Percentiles rank a stretch among this genome's conserved stretches.
These are phyloP conservation scores for Idaea biselata DNA, from an alignment of 2,888 invertebrate species.

Conservation along the genomic window DNA sequence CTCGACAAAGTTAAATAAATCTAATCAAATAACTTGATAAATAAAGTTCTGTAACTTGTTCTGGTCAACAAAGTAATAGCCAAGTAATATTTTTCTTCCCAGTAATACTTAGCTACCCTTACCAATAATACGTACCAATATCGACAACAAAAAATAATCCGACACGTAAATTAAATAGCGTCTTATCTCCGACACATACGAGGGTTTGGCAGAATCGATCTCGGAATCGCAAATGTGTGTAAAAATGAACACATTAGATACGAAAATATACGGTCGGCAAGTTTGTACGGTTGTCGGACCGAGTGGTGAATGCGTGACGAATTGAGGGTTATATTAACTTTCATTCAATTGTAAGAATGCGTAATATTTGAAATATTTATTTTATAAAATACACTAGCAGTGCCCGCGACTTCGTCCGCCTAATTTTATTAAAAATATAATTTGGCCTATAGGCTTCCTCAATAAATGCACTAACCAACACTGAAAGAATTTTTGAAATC, in stretches of 20 bases:
- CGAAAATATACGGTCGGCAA: conserved; percentile 7
- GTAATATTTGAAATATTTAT: too few relatives aligned
- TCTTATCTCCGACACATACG: neutral
- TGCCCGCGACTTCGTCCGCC: too few relatives aligned
- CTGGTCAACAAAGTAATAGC: neutral
- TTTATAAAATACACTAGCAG: too few relatives aligned
- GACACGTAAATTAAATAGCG: neutral
- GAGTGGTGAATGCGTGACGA: neutral
- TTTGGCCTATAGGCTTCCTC: too few relatives aligned
- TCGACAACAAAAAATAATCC: neutral
- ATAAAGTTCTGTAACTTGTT: neutral
- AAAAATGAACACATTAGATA: conserved; percentile 13
- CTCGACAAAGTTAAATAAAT: neutral
- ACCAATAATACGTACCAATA: neutral
- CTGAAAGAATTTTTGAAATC: too few relatives aligned
- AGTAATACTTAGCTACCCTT: neutral
- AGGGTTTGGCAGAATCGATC: conserved; percentile 15
- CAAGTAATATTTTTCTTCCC: neutral
- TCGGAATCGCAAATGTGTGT: conserved; percentile 16
- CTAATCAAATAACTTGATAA: neutral
- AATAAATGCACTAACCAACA: too few relatives aligned
- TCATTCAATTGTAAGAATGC: too few relatives aligned
- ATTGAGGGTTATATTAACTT: neutral
- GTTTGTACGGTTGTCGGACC: neutral
- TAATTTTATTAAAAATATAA: too few relatives aligned